phyloP scores from a whole-genome alignment of 2,797 vertebrate genomes.

The Saguinus oedipus region DNA sequence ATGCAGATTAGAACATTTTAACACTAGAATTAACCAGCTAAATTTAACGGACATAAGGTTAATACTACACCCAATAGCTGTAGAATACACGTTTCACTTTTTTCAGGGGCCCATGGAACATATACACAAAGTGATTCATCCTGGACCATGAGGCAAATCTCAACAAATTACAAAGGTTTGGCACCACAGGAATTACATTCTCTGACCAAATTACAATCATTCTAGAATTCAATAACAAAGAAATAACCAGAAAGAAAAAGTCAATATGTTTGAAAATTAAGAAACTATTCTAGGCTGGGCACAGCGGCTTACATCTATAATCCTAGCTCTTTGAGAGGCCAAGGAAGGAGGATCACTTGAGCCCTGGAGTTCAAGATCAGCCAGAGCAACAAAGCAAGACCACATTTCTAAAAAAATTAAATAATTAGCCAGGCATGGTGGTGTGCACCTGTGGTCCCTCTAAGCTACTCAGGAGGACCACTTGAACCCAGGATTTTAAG shows the following conservation, averaged over 20 bases:
- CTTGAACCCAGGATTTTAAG: neutral
- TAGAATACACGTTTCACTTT: slow-evolving; percentile 6
- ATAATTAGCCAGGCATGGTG: neutral
- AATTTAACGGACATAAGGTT: neutral
- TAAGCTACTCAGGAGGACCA: neutral
- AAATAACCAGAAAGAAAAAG: neutral
- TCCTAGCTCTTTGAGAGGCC: neutral
- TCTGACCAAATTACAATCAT: neutral
- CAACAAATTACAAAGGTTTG: neutral
- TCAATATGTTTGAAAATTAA: neutral
- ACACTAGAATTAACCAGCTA: neutral
- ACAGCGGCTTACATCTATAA: neutral
- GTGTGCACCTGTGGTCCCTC: neutral
- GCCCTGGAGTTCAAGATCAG: neutral
- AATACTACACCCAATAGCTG: neutral
- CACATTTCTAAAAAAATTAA: neutral
- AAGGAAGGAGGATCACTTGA: neutral
- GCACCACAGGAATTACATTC: neutral
- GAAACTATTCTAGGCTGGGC: neutral
- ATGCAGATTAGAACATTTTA: neutral
- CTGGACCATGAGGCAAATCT: neutral
- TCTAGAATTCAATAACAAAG: neutral
- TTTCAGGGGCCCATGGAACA: neutral
- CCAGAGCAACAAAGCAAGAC: neutral
- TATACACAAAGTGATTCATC: neutral